Evolutionary conservation across 2,888 invertebrate genomes (phyloP), one percentile per base, ranked within the genome.

Genomic region (Hypselothyrea guttata): DNA sequence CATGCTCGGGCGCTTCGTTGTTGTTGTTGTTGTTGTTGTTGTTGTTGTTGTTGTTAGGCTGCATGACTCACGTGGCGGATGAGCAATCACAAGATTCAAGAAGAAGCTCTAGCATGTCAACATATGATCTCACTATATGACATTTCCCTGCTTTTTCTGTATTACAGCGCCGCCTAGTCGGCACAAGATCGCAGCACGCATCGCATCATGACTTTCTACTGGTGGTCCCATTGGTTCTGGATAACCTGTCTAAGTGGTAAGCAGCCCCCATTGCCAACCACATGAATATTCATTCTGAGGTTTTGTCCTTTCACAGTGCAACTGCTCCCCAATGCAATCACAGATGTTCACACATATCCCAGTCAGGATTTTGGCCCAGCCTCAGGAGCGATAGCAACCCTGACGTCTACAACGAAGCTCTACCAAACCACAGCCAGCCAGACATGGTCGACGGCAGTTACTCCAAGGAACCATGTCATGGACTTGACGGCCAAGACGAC

Each of bases 201-300:
- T 45, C 59, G 64, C 79, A 88, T 93, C 94, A 95, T 95, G 95
- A 95, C 94, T 91, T 92, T 94, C 88, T 95, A 95, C 90, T 95
- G 94, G 94, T 95, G 95, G 95, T 95, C 94, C 92, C 95, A 95
- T 90, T 95, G 95, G 95, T 95, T 95, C 91, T 95, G 95, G 95
- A 94, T 95, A 91, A 95, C 95, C 88, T 69, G 75, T 49, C 54
- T 87, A n/a, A 63, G 75, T 55, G 85, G 88, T 88, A 60, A 82
- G 11, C 5, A 12, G 3, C 3, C 4, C n/a, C n/a, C n/a, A n/a
- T n/a, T n/a, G n/a, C n/a, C n/a, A n/a, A n/a, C n/a, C n/a, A n/a
- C n/a, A n/a, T n/a, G n/a, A n/a, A n/a, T n/a, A n/a, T n/a, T n/a
- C n/a, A n/a, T n/a, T n/a, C n/a, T n/a, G n/a, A n/a, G n/a, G n/a